Base-by-base conservation (phyloP, 2,113 vertebrate species). In the Sarotherodon lohbergeri region DNA sequence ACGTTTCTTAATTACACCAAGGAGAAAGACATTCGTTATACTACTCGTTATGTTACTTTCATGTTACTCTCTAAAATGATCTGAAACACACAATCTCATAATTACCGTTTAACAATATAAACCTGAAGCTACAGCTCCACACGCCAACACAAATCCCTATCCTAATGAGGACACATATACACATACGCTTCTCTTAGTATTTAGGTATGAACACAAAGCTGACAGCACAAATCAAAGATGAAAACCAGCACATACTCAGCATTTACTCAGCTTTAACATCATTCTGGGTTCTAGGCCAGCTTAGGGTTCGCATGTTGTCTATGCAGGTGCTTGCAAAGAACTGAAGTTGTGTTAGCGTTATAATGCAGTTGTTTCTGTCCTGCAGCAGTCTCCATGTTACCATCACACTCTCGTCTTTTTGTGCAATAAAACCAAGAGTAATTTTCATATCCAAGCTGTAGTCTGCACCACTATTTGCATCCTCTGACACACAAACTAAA, bases 21-120 rank as follows among this genome's bases (percentile, higher is more conserved):
- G 17, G 1, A 63, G 59, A 63, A 36, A 66, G 61, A 66, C 17
- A 66, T 39, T 66, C 0, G 3, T 66, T 66, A n/a, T 66, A 39
- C 32, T 66, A 36, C 61, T 39, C 32, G 10, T 0, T 39, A 1
- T 63, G 61, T 66, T n/a, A 66, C 32, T n/a, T 66, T 66, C 32
- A 66, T 39, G 32, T 66, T 66, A n/a, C 61, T 66, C 61, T 66
- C 17, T 66, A 7, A 66, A 66, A 66, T 36, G 34, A 66, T n/a
- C 34, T 66, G 10, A 66, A 66, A n/a, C 34, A 66, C 61, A 66
- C 4, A 2, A 0, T 0, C 56, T 39, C 10, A 39, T 10, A 10
- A 39, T 39, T 39, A 9, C 9, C 9, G 4, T 10, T 39, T 39
- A 39, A 39, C 9, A 39, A 39, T 10, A 39, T 39, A 9, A 39